Base-by-base conservation (phyloP, 2,888 invertebrate genomes). In the Sepiola atlantica region DNA sequence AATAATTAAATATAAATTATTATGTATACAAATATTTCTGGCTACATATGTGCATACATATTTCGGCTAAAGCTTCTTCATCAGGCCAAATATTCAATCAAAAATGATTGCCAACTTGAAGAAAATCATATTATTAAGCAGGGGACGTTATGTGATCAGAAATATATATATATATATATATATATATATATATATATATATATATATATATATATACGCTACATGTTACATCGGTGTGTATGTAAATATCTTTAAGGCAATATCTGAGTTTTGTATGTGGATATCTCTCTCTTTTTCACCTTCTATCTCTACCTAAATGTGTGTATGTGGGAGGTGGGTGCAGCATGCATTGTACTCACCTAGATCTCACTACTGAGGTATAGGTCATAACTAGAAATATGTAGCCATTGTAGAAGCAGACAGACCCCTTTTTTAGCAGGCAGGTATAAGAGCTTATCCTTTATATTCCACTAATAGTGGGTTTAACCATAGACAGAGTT, bases 371-470 rank as follows among this genome's bases (percentile, higher is more conserved):
- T 77, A n/a, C 16, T 77, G 77, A 77, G 77, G 32, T 77, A 77
- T 77, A 77, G 16, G 77, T 16, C 14, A n/a, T 77, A n/a, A 77
- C n/a, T 77, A 77, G 77, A 77, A 77, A n/a, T 77, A 77, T 77
- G 77, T 77, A 77, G 77, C 77, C 77, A 32, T 77, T 77, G 77
- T 77, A 77, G 77, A 77, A 77, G 77, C 77, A 77, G 32, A 77
- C 77, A 77, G 77, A n/a, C 77, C 77, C 77, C n/a, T 77, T 61
- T 57, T 77, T 77, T 77, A 77, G 77, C 77, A 77, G 77, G 77
- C 77, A 77, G 77, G 77, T 77, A 77, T 77, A 77, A 77, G 77
- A 77, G 77, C n/a, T 77, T 32, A 32, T 77, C 77, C 77, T 77
- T 77, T n/a, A n/a, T n/a, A 77, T 77, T n/a, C 77, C 77, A 77